Evolutionary conservation across 2,888 invertebrate genomes (phyloP).

Genomic region (Crepidodera aurea): DNA sequence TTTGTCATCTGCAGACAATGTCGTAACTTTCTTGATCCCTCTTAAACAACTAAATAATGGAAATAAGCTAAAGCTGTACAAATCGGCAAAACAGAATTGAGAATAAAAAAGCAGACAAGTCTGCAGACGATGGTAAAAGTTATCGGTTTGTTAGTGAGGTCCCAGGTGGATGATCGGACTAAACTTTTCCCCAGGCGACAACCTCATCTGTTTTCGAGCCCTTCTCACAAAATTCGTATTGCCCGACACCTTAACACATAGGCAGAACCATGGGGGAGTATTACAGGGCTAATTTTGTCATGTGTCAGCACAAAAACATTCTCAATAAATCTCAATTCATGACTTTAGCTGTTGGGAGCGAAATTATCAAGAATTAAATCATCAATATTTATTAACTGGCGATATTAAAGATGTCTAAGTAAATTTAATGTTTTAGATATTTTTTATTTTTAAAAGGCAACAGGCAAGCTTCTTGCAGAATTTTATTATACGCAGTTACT

Average conservation of each 20-base stretch:
- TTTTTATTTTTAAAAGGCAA: too few relatives aligned
- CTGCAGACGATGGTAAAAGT: conserved; percentile 45
- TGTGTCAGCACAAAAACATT: not conserved
- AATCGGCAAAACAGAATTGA: conserved; percentile 6
- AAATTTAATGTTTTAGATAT: too few relatives aligned
- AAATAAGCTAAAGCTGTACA: not conserved
- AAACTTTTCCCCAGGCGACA: conserved; percentile 55
- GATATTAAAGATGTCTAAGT: too few relatives aligned
- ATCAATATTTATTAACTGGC: too few relatives aligned
- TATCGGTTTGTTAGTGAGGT: conserved; percentile 54
- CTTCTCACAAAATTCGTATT: conserved; percentile 42
- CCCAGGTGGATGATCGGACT: conserved; percentile 56
- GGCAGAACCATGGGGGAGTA: not conserved
- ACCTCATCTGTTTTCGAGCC: conserved; percentile 51
- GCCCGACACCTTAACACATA: conserved; percentile 25
- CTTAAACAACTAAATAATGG: conserved; percentile 10
- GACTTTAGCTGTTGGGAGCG: too few relatives aligned
- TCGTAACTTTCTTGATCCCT: not conserved
- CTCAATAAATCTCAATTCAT: too few relatives aligned
- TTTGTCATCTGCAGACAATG: not conserved
- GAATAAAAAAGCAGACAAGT: conserved; percentile 38
- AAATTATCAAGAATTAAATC: too few relatives aligned
- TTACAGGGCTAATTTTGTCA: not conserved
- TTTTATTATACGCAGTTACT: too few relatives aligned
- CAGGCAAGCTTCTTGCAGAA: too few relatives aligned